Evolutionary conservation across 2,797 vertebrate species (phyloP).

Genomic region (Danio choprae): DNA sequence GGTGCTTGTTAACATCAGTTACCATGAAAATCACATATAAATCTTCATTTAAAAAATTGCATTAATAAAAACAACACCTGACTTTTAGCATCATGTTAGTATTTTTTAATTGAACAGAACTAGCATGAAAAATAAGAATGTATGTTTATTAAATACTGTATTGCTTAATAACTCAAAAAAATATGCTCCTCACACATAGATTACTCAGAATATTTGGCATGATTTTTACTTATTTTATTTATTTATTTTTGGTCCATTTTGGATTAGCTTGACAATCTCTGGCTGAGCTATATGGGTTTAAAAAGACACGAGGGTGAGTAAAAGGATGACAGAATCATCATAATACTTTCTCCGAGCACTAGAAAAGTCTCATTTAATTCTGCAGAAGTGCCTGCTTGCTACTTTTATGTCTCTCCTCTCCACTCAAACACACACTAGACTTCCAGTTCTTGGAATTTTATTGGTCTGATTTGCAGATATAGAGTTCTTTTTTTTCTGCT

Average conservation of each 20-base stretch:
- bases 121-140: too few species aligned
- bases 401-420: constrained; percentile 48
- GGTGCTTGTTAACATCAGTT: too few species aligned
- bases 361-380: background rate
- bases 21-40: too few species aligned
- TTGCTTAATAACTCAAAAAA: constrained; percentile 13
- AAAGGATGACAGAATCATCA: constrained; percentile 1
- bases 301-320: background rate
- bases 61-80: too few species aligned
- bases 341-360: constrained; percentile 1
- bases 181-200: background rate
- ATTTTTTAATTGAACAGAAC: too few species aligned
- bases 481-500: constrained; percentile 40
- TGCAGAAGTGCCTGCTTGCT: constrained; percentile 15
- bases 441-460: constrained; percentile 40
- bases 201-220: background rate
- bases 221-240: background rate
- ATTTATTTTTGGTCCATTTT: background rate
- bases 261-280: background rate
- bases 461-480: constrained; percentile 52
- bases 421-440: background rate
- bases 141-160: too few species aligned
- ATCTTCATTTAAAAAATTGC: too few species aligned
- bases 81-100: too few species aligned
- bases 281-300: background rate